phyloP scores from a whole-genome alignment of 2,797 vertebrate species.

The Darevskia mixta region DNA sequence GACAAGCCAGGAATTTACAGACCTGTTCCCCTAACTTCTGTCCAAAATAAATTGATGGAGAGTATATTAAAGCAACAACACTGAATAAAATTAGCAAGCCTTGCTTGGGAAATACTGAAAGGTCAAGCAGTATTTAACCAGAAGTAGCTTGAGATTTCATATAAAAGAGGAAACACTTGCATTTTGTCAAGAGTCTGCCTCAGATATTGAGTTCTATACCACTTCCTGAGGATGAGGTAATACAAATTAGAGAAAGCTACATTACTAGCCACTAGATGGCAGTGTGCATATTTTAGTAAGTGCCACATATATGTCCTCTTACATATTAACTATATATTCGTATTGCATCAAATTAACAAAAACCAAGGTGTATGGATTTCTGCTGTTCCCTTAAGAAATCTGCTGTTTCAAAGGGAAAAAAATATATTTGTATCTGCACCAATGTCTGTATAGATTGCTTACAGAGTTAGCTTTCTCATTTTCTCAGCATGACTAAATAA shows the following conservation, averaged over 20 bases:
- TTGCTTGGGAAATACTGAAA: neutral
- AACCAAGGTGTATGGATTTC: neutral
- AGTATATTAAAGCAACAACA: neutral
- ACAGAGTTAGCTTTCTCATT: neutral
- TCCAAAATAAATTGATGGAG: neutral
- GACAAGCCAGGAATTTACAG: neutral
- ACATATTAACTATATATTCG: slow-evolving; percentile 11
- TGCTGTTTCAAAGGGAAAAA: neutral
- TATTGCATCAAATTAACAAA: rapidly evolving
- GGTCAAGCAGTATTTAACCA: slow-evolving; percentile 2
- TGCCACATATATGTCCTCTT: rapidly evolving
- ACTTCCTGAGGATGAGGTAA: neutral
- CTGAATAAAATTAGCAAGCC: neutral
- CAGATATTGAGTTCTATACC: rapidly evolving
- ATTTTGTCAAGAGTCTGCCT: neutral
- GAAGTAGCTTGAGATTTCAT: neutral
- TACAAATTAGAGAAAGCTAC: neutral
- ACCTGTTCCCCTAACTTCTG: neutral
- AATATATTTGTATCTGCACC: rapidly evolving
- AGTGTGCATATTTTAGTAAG: slow-evolving; percentile 65
- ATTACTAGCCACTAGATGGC: slow-evolving; percentile 77
- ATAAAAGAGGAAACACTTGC: neutral
- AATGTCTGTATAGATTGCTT: rapidly evolving
- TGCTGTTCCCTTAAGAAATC: neutral
- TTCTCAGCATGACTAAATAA: rapidly evolving